phyloP scores from a whole-genome alignment of 2,888 invertebrate genomes.

The Cerastis leucographa region DNA sequence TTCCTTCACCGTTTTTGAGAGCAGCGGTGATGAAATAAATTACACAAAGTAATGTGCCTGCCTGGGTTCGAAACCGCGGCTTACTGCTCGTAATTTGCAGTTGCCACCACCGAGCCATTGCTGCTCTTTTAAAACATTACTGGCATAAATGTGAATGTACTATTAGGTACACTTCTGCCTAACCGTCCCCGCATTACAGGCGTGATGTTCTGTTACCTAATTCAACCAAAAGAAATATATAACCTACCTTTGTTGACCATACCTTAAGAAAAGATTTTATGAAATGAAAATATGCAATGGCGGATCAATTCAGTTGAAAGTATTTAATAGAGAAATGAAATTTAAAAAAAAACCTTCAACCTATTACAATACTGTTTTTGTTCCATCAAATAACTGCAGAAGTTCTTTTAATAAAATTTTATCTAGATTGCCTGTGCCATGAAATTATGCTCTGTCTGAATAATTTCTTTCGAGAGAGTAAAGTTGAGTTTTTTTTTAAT shows the following conservation, averaged over 20 bases:
- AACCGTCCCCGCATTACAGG: not conserved
- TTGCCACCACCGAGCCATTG: too few species aligned
- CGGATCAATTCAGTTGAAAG: conserved; percentile 30
- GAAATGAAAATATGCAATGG: conserved; percentile 10
- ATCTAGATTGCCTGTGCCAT: conserved; percentile 49
- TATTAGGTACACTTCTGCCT: not conserved
- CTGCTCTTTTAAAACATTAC: too few species aligned
- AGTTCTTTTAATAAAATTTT: conserved; percentile 40
- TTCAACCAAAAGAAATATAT: not conserved
- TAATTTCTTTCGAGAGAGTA: conserved; percentile 31
- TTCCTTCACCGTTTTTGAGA: too few species aligned
- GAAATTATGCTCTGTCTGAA: conserved; percentile 25
- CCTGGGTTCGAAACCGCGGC: too few species aligned
- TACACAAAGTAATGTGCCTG: too few species aligned
- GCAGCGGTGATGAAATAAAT: too few species aligned
- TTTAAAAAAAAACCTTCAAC: conserved; percentile 28
- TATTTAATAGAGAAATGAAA: conserved; percentile 40
- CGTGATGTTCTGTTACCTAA: not conserved
- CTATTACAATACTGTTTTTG: conserved; percentile 45
- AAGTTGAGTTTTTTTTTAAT: conserved; percentile 3
- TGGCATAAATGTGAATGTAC: not conserved
- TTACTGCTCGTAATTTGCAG: too few species aligned
- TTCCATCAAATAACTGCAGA: conserved; percentile 49
- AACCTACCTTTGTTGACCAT: conserved; percentile 25
- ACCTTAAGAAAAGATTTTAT: conserved; percentile 6